Percentiles rank a stretch among this genome's conserved stretches.
phyloP scores from a whole-genome alignment of 2,113 vertebrate species.

The Mus musculus region DNA sequence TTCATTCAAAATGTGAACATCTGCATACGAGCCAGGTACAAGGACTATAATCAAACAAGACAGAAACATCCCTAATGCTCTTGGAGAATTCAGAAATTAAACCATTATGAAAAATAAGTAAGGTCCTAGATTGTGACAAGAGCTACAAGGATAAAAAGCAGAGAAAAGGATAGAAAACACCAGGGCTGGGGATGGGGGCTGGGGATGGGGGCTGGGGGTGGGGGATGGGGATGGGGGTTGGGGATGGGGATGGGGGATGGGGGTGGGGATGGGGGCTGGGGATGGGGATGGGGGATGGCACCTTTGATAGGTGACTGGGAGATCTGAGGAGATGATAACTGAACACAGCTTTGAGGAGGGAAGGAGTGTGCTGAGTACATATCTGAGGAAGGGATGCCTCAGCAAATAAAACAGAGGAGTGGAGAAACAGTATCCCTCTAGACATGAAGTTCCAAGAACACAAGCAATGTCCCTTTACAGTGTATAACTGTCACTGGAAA shows the following conservation, averaged over 20 bases:
- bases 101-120: slow-evolving; percentile 1
- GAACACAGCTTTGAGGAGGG: neutral
- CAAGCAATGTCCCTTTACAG: neutral
- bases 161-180: neutral
- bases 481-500: neutral
- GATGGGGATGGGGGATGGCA: no score
- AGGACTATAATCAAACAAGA: slow-evolving; percentile 22
- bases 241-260: no score
- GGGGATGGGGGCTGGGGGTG: no score
- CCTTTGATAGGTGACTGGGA: neutral
- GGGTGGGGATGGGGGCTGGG: no score
- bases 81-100: slow-evolving; percentile 30
- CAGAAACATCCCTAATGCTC: neutral
- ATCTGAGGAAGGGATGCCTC: neutral
- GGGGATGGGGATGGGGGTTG: no score
- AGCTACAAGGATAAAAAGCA: neutral
- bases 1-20: slow-evolving; percentile 51
- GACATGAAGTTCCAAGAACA: neutral
- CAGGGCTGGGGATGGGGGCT: neutral
- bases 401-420: neutral
- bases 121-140: neutral
- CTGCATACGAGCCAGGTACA: neutral
- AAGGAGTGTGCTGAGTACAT: neutral
- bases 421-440: neutral
- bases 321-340: neutral